Evolutionary conservation across 2,888 invertebrate genomes (phyloP).

Genomic region (Scaptomyza caliginosa): DNA sequence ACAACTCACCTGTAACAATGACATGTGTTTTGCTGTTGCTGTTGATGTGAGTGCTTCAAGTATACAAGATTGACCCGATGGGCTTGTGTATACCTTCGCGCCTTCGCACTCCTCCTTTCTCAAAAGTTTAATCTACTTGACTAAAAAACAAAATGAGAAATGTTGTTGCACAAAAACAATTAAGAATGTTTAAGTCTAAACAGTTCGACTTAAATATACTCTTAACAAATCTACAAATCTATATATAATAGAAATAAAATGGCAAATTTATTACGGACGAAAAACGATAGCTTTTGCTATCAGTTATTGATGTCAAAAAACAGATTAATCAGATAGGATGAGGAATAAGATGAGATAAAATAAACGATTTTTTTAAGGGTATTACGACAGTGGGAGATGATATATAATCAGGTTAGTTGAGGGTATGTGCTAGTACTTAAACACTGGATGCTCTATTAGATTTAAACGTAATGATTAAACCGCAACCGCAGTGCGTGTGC

Average conservation of each 20-base stretch:
- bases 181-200: neutral
- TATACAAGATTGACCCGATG: conserved; percentile 59
- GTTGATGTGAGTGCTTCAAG: conserved; percentile 37
- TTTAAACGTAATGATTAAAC: conserved; percentile 77
- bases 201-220: neutral
- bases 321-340: no score
- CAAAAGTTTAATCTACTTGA: conserved; percentile 21
- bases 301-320: no score
- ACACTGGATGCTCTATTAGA: conserved; percentile 56
- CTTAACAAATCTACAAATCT: no score
- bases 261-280: no score
- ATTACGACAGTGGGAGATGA: neutral
- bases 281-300: no score
- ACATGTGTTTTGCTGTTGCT: conserved; percentile 66
- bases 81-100: conserved; percentile 3
- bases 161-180: conserved; percentile 65
- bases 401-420: conserved; percentile 35
- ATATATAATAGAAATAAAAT: no score
- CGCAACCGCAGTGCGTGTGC: conserved; percentile 36
- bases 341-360: no score
- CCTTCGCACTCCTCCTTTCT: neutral
- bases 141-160: conserved; percentile 78
- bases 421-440: conserved; percentile 20
- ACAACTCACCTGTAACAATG: conserved; percentile 72
- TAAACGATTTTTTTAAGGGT: neutral